phyloP scores from a whole-genome alignment of 53 echinoderm and acorn worm genomes.

The Mesocentrotus franciscanus region DNA sequence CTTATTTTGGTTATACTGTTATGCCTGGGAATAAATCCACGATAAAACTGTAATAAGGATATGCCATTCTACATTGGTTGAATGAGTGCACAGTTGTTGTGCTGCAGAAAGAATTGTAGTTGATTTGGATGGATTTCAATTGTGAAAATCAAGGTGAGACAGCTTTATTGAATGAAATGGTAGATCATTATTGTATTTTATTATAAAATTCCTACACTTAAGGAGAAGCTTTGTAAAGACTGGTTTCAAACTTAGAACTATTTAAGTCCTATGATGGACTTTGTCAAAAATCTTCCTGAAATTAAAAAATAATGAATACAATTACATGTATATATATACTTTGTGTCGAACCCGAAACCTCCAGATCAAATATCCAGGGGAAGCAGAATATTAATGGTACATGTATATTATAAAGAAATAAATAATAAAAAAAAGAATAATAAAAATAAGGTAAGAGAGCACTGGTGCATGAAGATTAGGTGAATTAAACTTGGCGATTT shows the following conservation, averaged over 20 bases:
- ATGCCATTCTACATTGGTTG: not conserved
- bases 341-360: too few relatives aligned
- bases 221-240: not conserved
- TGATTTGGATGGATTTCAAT: not conserved
- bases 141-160: not conserved
- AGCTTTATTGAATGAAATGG: not conserved
- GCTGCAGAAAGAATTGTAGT: not conserved
- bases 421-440: too few relatives aligned
- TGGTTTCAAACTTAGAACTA: not conserved
- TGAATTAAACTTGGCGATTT: too few relatives aligned
- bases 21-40: not conserved
- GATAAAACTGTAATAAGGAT: not conserved
- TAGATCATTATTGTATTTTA: not conserved
- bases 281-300: not conserved
- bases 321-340: not conserved
- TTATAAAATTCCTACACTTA: not conserved
- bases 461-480: too few relatives aligned
- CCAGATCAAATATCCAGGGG: too few relatives aligned
- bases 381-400: too few relatives aligned
- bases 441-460: too few relatives aligned
- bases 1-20: too few relatives aligned
- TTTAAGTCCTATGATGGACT: not conserved
- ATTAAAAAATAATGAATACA: not conserved
- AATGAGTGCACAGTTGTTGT: not conserved
- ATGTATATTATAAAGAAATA: too few relatives aligned